Conservation (phyloP, 1,140 invertebrate species). For the Calephelis nemesis region DNA sequence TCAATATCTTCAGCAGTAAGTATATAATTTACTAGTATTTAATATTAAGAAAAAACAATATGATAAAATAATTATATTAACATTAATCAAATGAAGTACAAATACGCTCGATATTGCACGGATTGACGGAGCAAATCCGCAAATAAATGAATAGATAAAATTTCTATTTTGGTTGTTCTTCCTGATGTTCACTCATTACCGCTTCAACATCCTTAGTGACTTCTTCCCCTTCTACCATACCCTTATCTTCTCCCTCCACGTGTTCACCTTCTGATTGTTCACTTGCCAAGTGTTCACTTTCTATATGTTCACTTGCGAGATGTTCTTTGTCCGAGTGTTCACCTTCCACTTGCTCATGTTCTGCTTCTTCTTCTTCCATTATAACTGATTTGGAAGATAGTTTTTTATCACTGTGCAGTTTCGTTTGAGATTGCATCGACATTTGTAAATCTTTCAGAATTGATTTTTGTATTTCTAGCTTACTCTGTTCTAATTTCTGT, state of each 20-base stretch:
- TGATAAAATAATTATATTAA: background rate
- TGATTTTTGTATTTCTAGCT: conserved; percentile 65
- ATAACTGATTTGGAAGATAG: conserved; percentile 39
- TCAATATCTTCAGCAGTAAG: no score
- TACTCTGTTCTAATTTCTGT: conserved; percentile 55
- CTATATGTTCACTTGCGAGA: conserved; percentile 24
- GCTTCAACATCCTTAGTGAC: conserved; percentile 7
- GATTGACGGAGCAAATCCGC: no score
- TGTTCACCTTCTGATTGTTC: conserved; percentile 29
- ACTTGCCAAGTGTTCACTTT: conserved; percentile 25
- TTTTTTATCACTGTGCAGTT: conserved; percentile 35
- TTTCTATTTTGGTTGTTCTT: background rate
- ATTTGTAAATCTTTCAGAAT: conserved; percentile 62
- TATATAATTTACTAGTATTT: background rate
- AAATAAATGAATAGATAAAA: background rate
- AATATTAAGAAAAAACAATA: background rate
- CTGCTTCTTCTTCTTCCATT: conserved; percentile 40
- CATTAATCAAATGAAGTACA: background rate
- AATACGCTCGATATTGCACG: background rate
- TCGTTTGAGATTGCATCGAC: conserved; percentile 42
- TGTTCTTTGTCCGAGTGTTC: conserved; percentile 30
- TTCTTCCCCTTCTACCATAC: conserved; percentile 23
- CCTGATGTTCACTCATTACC: no score
- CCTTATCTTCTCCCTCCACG: conserved; percentile 26
- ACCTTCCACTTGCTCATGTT: conserved; percentile 26